Base-by-base conservation (phyloP, 1,140 invertebrate genomes). In the Geopemphigus sp. region DNA sequence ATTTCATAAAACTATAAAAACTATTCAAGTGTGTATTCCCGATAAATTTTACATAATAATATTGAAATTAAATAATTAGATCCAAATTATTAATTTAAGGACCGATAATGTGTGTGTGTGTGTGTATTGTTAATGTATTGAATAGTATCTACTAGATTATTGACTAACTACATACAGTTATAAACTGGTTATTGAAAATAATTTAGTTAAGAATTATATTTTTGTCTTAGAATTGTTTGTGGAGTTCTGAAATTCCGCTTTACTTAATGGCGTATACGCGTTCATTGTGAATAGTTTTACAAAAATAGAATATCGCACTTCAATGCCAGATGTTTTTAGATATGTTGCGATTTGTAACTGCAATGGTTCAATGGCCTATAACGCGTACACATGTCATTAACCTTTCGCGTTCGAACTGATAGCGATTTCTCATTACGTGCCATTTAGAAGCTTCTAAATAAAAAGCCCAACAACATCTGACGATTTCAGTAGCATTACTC, bases 281-380 rank as follows among this genome's bases (percentile, higher is more conserved):
- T 8, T 39, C 32, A 45, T 66, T 66, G n/a, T 45, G 12, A n/a
- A 45, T n/a, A n/a, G 17, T 4, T 14, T 64, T 66, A 66, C n/a
- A 39, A n/a, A 66, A 66, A 66, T 66, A 66, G 63, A 66, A 66
- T 66, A 39, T 66, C 26, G 32, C 12, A 14, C 8, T 66, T 11
- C 12, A 66, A 22, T 66, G 63, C 63, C 63, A 66, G 32, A 66
- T 66, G 63, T 66, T 66, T 66, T 39, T 66, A 66, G 32, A 45
- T 66, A 11, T 39, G 32, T 45, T 22, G 32, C 32, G 63, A 39
- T 39, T 66, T 66, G 32, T 22, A 66, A 39, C 29, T 22, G 63
- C 19, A 45, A n/a, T 66, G 32, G 19, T 66, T 66, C n/a, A 22
- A 39, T 66, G 63, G 63, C 61, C 61, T 66, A 39, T 26, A 61